phyloP scores from a whole-genome alignment of 2,888 invertebrate genomes.

The Leucoma salicis region DNA sequence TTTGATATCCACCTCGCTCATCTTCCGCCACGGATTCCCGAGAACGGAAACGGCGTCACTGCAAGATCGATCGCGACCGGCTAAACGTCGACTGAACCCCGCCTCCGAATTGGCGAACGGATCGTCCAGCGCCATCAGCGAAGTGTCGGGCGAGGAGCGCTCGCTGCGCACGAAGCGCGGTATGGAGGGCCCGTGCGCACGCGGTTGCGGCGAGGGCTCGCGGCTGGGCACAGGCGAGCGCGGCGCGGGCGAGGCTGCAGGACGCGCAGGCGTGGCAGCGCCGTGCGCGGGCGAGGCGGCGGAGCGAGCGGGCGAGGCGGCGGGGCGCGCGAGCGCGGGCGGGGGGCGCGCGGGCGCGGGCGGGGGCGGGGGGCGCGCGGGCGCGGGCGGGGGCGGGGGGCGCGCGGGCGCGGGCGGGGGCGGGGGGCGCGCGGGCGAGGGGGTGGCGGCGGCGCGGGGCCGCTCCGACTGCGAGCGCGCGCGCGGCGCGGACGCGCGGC shows the following conservation, averaged over 20 bases:
- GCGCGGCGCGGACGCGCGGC: conserved; percentile 60
- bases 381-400: conserved; percentile 41
- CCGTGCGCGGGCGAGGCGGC: conserved; percentile 66
- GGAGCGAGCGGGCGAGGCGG: conserved; percentile 70
- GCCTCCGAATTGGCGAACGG: conserved; percentile 9
- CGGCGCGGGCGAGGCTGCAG: too few species aligned
- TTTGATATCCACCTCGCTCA: conserved; percentile 56
- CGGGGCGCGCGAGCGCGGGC: conserved; percentile 70
- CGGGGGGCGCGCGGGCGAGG: conserved; percentile 36
- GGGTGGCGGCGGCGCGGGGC: conserved; percentile 51
- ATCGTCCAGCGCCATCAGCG: conserved; percentile 33
- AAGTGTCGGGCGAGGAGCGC: conserved; percentile 54
- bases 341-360: conserved; percentile 51
- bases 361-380: conserved; percentile 46
- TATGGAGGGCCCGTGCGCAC: conserved; percentile 14
- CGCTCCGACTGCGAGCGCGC: conserved; percentile 70
- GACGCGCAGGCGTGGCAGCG: conserved; percentile 65
- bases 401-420: conserved; percentile 21
- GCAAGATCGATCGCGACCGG: conserved; percentile 30
- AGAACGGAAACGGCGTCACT: conserved; percentile 35
- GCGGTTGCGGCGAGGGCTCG: conserved; percentile 32
- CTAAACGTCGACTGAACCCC: conserved; percentile 21
- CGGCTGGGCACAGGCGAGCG: conserved; percentile 45
- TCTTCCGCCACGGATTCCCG: conserved; percentile 62
- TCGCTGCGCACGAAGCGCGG: conserved; percentile 44